Evolutionary conservation across 2,888 invertebrate genomes (phyloP).

Genomic region (Meta bourneti): DNA sequence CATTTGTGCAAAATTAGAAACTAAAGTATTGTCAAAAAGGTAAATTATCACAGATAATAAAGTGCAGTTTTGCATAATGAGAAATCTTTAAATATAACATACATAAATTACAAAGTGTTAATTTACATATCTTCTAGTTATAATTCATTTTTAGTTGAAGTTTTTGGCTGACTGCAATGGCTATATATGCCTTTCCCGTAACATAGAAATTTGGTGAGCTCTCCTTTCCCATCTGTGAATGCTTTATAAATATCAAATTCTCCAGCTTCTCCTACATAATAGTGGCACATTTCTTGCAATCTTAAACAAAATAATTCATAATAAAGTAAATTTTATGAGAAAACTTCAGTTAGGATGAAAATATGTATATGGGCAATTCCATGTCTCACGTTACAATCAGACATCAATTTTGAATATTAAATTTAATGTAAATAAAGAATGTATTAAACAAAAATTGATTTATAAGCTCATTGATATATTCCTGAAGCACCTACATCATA

Average conservation of each 20-base stretch:
- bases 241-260: constrained; percentile 79
- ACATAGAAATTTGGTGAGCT: constrained; percentile 46
- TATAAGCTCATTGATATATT: too few species aligned
- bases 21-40: neutral
- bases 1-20: neutral
- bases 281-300: constrained; percentile 79
- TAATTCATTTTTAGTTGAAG: constrained; percentile 46
- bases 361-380: too few species aligned
- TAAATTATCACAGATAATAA: constrained; percentile 31
- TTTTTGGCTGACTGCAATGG: constrained; percentile 52
- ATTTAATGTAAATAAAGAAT: too few species aligned
- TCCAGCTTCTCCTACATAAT: constrained; percentile 80
- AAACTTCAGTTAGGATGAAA: too few species aligned
- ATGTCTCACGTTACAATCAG: too few species aligned
- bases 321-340: neutral
- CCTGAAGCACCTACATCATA: too few species aligned
- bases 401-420: too few species aligned
- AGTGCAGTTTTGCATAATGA: neutral
- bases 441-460: too few species aligned
- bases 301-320: constrained; percentile 75
- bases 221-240: constrained; percentile 26
- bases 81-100: neutral
- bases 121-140: constrained; percentile 3
- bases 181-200: constrained; percentile 57
- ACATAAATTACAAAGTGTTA: neutral